Percentiles rank a stretch among this genome's conserved stretches.
phyloP scores from a whole-genome alignment of 2,113 vertebrate genomes.

The Lontra canadensis region DNA sequence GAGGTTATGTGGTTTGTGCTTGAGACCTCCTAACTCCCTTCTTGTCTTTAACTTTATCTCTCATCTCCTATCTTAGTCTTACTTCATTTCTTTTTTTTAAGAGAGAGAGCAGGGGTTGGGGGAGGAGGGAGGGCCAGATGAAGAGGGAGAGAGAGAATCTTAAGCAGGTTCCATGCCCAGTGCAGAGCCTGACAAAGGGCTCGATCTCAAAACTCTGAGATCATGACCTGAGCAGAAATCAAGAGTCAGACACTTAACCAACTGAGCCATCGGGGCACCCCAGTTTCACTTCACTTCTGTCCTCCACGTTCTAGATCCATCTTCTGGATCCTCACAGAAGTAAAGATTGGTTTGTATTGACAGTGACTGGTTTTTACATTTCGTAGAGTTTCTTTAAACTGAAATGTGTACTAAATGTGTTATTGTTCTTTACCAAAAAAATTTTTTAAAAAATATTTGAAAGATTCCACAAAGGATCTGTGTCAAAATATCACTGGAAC shows the following conservation, averaged over 20 bases:
- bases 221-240: neutral
- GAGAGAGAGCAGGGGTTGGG: neutral
- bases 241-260: neutral
- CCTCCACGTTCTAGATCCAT: neutral
- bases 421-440: neutral
- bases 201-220: neutral
- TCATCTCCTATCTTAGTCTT: rapidly evolving
- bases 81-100: neutral
- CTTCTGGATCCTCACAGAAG: neutral
- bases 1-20: neutral
- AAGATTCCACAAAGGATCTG: neutral
- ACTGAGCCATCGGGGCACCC: neutral
- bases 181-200: neutral
- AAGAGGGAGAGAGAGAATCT: neutral
- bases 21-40: rapidly evolving
- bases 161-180: too few species aligned
- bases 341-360: neutral
- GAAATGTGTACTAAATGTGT: neutral
- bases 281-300: neutral
- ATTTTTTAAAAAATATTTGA: neutral
- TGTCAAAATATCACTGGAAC: neutral
- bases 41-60: neutral
- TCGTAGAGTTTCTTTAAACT: neutral
- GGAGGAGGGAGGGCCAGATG: neutral
- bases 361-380: neutral